Percentiles rank a stretch among this genome's conserved stretches.
These are phyloP conservation scores for Caenorhabditis sp. DNA, from an alignment of 2,888 invertebrate species.

Conservation along the genomic window DNA sequence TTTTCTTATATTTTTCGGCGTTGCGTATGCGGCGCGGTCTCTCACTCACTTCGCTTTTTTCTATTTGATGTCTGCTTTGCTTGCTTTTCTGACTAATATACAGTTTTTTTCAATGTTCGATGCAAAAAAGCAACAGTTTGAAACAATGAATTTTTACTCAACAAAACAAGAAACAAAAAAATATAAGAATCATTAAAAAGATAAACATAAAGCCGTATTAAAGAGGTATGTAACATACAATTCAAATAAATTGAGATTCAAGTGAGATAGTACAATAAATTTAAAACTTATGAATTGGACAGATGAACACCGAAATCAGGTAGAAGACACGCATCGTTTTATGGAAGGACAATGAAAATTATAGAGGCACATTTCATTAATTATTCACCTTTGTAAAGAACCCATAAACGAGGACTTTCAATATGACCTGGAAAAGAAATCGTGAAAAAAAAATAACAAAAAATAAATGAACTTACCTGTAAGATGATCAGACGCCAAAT, in stretches of 20 bases:
- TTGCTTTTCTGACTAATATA: conserved; percentile 1
- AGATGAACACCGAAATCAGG: background rate
- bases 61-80: background rate
- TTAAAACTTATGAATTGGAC: background rate
- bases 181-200: background rate
- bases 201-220: background rate
- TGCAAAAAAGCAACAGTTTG: background rate
- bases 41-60: conserved; percentile 9
- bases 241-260: background rate
- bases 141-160: background rate
- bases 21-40: conserved; percentile 22
- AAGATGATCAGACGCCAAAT: conserved; percentile 62
- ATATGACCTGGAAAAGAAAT: conserved; percentile 60
- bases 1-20: conserved; percentile 21
- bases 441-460: no score
- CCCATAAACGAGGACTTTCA: conserved; percentile 68
- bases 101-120: background rate
- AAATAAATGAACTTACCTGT: conserved; percentile 52
- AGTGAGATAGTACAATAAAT: background rate
- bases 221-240: background rate
- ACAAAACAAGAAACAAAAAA: background rate
- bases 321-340: background rate
- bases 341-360: background rate
- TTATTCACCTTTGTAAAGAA: conserved; percentile 70
- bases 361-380: background rate